Base-by-base conservation (phyloP, 2,888 invertebrate species). In the Cotesia congregata region DNA sequence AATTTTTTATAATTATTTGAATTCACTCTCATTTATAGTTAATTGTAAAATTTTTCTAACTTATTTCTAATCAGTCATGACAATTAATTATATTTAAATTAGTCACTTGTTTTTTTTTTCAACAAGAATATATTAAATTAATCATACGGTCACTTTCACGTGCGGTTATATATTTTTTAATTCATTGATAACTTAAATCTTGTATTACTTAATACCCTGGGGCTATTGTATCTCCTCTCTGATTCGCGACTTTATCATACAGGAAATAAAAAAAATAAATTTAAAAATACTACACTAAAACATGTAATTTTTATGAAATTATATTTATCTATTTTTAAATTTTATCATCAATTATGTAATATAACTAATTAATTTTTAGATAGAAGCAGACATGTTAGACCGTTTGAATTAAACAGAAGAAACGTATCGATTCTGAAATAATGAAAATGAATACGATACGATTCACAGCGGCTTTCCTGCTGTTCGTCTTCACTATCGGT, bases 371-470 rank as follows among this genome's bases (percentile, higher is more conserved):
- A 78, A 79, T 75, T 68, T 82, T 73, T 79, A 79, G 78, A 80
- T 82, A 83, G 80, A 80, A 74, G 80, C 77, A 72, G 73, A 82
- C 80, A 82, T 77, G 78, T 82, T 83, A 75, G 80, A 68, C 65
- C 30, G 15, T 72, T 72, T 72, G 20, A 64, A 4, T n/a, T 20
- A 41, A 40, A 67, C 15, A 20, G 39, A 72, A 40, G n/a, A 5
- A 20, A 60, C 50, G 40, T 65, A 38, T 60, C 68, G 39, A 40
- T 40, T 50, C 64, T 60, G 38, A 40, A 15, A 73, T 67, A 64
- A 77, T 73, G 62, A 69, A 77, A 50, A 69, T 65, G 40, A 64
- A 73, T 64, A 59, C 65, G 38, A 59, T 65, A 59, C 69, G 59
- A 73, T 6, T 67, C 1, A 73, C 39, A 40, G 9, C 67, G 61